A percentile compares a stretch with the other conserved stretches of the same genome.
Evolutionary conservation across 2,888 invertebrate species (phyloP).

Genomic region (Lochmaea crataegi): DNA sequence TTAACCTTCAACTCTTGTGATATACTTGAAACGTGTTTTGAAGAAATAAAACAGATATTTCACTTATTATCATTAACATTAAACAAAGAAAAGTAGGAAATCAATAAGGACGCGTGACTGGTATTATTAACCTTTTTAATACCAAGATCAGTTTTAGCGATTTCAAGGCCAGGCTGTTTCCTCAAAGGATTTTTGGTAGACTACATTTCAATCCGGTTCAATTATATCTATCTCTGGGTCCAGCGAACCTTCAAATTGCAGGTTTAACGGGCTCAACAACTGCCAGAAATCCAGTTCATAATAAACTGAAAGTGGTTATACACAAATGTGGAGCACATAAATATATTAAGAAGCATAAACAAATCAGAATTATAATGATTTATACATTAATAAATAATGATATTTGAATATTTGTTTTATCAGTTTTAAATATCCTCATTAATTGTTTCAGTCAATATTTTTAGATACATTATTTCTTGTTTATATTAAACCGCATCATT

Average conservation of each 20-base stretch:
- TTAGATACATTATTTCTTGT: neutral
- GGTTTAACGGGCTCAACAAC: neutral
- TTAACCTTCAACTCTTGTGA: neutral
- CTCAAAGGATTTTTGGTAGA: slow-evolving; percentile 17
- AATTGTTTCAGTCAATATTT: neutral
- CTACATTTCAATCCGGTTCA: slow-evolving; percentile 25
- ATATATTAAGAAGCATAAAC: neutral
- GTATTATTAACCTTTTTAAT: slow-evolving; percentile 4
- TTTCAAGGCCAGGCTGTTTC: slow-evolving; percentile 16
- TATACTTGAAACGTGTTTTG: neutral
- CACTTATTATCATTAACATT: neutral
- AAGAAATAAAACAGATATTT: neutral
- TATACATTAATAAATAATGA: neutral
- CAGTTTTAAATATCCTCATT: neutral
- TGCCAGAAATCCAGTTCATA: slow-evolving; percentile 6
- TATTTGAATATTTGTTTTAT: neutral
- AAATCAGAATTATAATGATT: neutral
- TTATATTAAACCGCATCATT: neutral
- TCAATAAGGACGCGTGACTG: slow-evolving; percentile 13
- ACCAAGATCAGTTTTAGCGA: slow-evolving; percentile 4
- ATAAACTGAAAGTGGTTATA: slow-evolving; percentile 4
- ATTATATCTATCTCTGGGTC: slow-evolving; percentile 10
- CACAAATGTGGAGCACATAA: neutral
- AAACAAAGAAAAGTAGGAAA: slow-evolving; percentile 17
- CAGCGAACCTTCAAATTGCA: slow-evolving; percentile 19